Percentiles rank a stretch among this genome's conserved stretches.
Evolutionary conservation across 2,888 invertebrate genomes (phyloP).

Genomic region (Synergus japonicus): DNA sequence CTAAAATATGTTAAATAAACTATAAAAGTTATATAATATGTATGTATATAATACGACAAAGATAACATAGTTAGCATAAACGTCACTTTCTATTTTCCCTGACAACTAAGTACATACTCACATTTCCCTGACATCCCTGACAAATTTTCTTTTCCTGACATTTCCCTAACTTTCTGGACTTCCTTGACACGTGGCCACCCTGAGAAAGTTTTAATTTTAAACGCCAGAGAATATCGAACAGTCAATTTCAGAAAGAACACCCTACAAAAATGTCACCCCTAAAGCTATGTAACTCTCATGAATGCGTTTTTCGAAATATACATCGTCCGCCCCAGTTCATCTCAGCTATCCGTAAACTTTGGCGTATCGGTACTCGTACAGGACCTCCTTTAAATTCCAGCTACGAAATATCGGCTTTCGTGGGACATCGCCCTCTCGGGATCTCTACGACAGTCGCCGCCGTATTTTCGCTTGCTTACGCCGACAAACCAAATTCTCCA

Average conservation of each 20-base stretch:
- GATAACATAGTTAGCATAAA: too few species aligned
- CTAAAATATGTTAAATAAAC: too few species aligned
- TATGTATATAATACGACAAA: too few species aligned
- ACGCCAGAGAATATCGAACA: not conserved
- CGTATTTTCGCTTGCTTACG: conserved; percentile 59
- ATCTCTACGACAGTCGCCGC: conserved; percentile 48
- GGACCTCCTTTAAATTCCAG: conserved; percentile 55
- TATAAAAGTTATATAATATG: too few species aligned
- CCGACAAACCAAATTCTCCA: conserved; percentile 49
- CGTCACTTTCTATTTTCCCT: too few species aligned
- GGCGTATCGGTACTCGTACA: conserved; percentile 28
- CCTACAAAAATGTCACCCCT: not conserved
- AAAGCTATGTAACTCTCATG: not conserved
- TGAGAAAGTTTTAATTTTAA: too few species aligned
- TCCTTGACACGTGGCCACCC: too few species aligned
- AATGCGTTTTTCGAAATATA: conserved; percentile 22
- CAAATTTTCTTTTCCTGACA: too few species aligned
- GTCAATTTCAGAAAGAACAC: not conserved
- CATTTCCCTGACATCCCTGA: too few species aligned
- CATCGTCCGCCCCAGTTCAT: conserved; percentile 1
- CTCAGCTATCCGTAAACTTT: conserved; percentile 3
- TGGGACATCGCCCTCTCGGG: conserved; percentile 54
- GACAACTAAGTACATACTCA: too few species aligned
- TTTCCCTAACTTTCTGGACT: too few species aligned
- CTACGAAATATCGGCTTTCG: conserved; percentile 55